These are phyloP conservation scores for Atethmia centrago DNA, from an alignment of 2,888 invertebrate genomes.

Conservation along the genomic window DNA sequence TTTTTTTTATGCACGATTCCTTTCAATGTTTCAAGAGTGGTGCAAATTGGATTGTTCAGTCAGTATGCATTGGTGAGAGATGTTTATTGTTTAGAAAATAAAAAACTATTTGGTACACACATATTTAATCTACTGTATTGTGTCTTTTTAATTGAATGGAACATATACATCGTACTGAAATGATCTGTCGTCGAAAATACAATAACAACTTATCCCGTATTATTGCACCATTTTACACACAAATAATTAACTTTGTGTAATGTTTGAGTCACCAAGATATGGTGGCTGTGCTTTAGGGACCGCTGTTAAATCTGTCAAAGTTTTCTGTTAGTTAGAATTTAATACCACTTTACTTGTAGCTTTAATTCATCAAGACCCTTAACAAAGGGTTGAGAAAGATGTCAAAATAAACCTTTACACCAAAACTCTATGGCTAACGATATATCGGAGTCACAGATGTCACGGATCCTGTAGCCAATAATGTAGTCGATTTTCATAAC, in stretches of 20 bases:
- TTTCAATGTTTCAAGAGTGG: slow-evolving; percentile 17
- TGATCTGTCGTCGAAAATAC: not conserved
- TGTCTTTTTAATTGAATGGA: not conserved
- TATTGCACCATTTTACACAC: not conserved
- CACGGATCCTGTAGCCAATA: not conserved
- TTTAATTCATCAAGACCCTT: not conserved
- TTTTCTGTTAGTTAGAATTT: not conserved
- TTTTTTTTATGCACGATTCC: slow-evolving; percentile 11
- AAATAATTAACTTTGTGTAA: too few relatives aligned
- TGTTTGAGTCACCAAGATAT: not conserved
- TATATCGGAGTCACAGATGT: not conserved
- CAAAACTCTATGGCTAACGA: not conserved
- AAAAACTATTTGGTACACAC: too few relatives aligned
- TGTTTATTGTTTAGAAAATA: not conserved
- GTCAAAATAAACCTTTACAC: not conserved
- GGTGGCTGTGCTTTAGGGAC: not conserved
- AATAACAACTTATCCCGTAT: not conserved
- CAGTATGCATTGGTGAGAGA: not conserved
- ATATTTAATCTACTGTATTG: not conserved
- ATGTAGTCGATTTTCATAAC: not conserved
- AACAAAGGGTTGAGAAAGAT: not conserved
- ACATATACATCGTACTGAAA: not conserved
- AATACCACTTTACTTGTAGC: not conserved
- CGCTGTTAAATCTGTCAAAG: not conserved
- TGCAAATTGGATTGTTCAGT: slow-evolving; percentile 21